These are phyloP conservation scores for Apis cerana DNA, from an alignment of 1,140 invertebrate species.

Conservation along the genomic window DNA sequence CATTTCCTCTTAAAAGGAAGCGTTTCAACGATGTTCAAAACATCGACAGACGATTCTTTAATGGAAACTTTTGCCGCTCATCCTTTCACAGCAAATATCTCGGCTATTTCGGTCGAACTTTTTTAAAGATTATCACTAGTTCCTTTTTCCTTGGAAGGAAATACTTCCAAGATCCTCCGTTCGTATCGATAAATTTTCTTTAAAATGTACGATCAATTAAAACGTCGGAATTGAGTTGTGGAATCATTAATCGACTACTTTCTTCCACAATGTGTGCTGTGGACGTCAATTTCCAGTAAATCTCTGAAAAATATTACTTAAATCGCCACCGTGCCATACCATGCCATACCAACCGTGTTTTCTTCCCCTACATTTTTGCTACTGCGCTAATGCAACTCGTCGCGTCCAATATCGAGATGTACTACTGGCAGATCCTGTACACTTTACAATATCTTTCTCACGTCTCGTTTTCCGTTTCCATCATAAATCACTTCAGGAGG, in stretches of 20 bases:
- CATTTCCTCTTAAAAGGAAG: not conserved
- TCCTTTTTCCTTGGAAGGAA: not conserved
- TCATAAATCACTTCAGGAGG: not conserved
- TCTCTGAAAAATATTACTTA: not conserved
- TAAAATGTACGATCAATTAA: not conserved
- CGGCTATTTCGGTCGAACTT: not conserved
- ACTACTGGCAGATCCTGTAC: slow-evolving; percentile 12
- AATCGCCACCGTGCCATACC: not conserved
- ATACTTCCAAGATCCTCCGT: not conserved
- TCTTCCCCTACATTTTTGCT: not conserved
- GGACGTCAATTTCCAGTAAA: slow-evolving; percentile 13
- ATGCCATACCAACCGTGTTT: not conserved
- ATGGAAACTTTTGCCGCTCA: not conserved
- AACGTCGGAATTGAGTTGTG: not conserved
- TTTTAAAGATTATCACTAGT: slow-evolving; percentile 1
- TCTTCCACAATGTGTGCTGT: no score
- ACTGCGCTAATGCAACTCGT: not conserved
- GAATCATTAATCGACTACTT: slow-evolving; percentile 15
- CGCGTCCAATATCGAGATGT: not conserved
- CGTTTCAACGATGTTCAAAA: not conserved
- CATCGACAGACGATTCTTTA: not conserved
- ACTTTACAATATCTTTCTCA: not conserved
- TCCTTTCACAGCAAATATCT: not conserved
- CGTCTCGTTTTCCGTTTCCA: not conserved
- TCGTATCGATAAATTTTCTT: not conserved